Evolutionary conservation across 2,113 vertebrate species (phyloP), one percentile per base, ranked within the genome.

Genomic region (Chiloscyllium plagiosum): DNA sequence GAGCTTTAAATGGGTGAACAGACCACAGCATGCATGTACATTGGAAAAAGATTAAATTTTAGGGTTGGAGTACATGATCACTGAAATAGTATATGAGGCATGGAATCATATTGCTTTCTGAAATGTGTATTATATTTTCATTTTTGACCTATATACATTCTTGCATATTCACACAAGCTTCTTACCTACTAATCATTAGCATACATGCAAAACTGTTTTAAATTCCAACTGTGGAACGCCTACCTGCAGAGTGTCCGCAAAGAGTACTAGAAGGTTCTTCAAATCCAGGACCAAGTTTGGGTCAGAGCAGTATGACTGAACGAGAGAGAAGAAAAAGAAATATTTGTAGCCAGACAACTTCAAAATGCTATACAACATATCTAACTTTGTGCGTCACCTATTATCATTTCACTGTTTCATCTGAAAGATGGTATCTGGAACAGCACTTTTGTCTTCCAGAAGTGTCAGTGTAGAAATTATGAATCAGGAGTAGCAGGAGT

Each of bases 221-320:
- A 95, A 95, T 12, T 50, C 61, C 94, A 56, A 24, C 26, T 8
- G 10, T 26, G 50, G 47, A 26, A 87, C 26, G 3, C 15, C 0
- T 97, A 99, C 99, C 99, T 99, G 99, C 89, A 99, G 98, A 0
- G 99, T 99, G 96, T 99, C 99, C 0, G 99, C 99, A 95, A 99
- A 99, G 47, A 99, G 98, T 42, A 99, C 99, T 0, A 99, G 99
- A 96, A 99, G 99, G 97, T 99, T 99, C 98, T 99, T 99, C 97
- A 99, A 97, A 96, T 99, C 99, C 97, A 99, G 96, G 69, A 99
- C 98, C 95, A 99, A 97, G 97, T 99, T 97, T 0, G 99, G 99
- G 96, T 99, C 98, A 0, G 99, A 98, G 96, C 99, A 99, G 97
- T 99, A 99, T 0, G 99, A 99, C 99, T 99, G 96, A 17, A 96